Evolutionary conservation across 1,140 invertebrate species (phyloP).

Genomic region (Brachionus calyciflorus): DNA sequence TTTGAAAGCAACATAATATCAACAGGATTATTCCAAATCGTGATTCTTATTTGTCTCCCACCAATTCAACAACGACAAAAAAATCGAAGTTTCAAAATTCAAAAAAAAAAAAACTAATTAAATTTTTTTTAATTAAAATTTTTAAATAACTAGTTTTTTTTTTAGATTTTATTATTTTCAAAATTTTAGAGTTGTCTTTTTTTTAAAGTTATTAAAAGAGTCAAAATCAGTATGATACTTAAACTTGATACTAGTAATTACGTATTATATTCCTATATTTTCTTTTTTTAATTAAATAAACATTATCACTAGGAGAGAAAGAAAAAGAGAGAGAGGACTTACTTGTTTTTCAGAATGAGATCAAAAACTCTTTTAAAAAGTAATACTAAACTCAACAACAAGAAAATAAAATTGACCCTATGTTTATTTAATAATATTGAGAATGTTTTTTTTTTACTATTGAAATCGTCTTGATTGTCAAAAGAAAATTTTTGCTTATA

Average conservation of each 20-base stretch:
- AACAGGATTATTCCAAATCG: too few relatives aligned
- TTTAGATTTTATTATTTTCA: too few relatives aligned
- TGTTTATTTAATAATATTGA: too few relatives aligned
- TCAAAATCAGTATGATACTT: neutral
- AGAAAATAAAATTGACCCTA: too few relatives aligned
- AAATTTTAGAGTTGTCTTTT: neutral
- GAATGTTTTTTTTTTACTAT: slow-evolving; percentile 5
- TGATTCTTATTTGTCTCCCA: too few relatives aligned
- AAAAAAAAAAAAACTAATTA: neutral
- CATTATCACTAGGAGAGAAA: slow-evolving; percentile 26
- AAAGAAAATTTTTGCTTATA: slow-evolving; percentile 3
- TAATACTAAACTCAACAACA: neutral
- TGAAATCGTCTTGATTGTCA: slow-evolving; percentile 27
- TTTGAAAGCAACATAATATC: too few relatives aligned
- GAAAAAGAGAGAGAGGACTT: neutral
- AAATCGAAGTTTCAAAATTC: too few relatives aligned
- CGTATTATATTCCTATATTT: too few relatives aligned
- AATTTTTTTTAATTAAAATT: neutral
- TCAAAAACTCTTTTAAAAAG: neutral
- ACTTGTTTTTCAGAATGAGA: neutral
- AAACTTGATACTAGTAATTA: slow-evolving; percentile 12
- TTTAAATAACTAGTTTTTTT: slow-evolving; percentile 14
- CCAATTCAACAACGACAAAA: too few relatives aligned
- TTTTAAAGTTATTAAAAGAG: neutral
- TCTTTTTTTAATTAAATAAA: slow-evolving; percentile 19